Base-by-base conservation (phyloP, 2,888 invertebrate genomes). In the Agonopterix alstromeriana region DNA sequence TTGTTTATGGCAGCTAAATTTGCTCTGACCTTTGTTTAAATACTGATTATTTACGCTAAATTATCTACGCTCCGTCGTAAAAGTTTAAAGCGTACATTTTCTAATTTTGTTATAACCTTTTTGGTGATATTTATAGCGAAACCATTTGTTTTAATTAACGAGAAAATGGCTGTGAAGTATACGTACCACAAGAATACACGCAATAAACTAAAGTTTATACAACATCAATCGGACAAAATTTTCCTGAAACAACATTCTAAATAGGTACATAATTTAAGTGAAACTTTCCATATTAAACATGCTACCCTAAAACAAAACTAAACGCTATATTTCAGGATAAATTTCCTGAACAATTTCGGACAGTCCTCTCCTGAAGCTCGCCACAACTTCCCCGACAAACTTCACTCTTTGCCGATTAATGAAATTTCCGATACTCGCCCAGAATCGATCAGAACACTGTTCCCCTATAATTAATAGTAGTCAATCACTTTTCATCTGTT, bases 331-430 rank as follows among this genome's bases (percentile, higher is more conserved):
- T 54, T 47, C 11, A 48, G 47, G 48, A 50, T 56, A 46, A 58
- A 63, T 60, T 70, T 67, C 50, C 61, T 65, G 53, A 73, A 70
- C 64, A 67, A 67, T 70, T 70, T 60, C 47, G 56, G 54, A 53
- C 57, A 59, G 35, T 35, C 12, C 12, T 45, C 35, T 48, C 43
- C 41, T 7, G 27, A 27, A 27, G 27, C 47, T 27, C 54, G 60
- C 55, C 50, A 45, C 49, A 70, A 70, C 65, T 72, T 68, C 52
- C 42, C 43, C 57, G 48, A 52, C 53, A 50, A 64, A 70, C 69
- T 71, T 72, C 61, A 61, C 59, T 61, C 60, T 69, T 67, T 58
- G 57, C 55, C 50, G 63, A 69, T 70, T 73, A 70, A 76, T 75
- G 65, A 71, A 77, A 73, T 74, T 73, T 65, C 60, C 56, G 57